Percentiles rank a stretch among this genome's conserved stretches.
These are phyloP conservation scores for Eulimnadia texana DNA, from an alignment of 1,140 invertebrate genomes.

Conservation along the genomic window DNA sequence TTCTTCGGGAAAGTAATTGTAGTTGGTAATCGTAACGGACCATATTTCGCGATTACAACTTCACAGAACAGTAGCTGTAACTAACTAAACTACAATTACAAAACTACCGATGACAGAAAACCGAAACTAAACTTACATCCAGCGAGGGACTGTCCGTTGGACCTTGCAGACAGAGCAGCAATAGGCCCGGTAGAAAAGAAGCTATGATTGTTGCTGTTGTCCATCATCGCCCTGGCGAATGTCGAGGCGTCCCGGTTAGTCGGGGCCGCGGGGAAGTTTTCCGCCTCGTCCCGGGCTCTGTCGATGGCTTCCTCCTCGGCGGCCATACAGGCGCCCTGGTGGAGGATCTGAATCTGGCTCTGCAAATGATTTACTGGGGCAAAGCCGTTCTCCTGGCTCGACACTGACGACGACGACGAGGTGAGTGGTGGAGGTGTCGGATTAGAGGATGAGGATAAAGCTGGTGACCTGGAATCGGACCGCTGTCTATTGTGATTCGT, in stretches of 20 bases:
- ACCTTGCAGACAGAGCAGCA: slow-evolving; percentile 9
- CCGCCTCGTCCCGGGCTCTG: slow-evolving; percentile 5
- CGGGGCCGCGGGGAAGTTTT: background rate
- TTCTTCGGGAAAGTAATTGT: too few species aligned
- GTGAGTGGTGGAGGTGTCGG: slow-evolving; percentile 17
- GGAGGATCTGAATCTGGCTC: slow-evolving; percentile 1
- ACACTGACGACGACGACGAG: slow-evolving; percentile 16
- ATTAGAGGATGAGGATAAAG: slow-evolving; percentile 13
- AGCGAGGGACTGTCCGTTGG: background rate
- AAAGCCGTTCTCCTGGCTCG: background rate
- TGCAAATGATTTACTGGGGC: background rate
- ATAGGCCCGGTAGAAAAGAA: slow-evolving; percentile 19
- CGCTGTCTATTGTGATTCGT: slow-evolving; percentile 5
- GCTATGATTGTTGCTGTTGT: slow-evolving; percentile 19
- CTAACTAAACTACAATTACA: too few species aligned
- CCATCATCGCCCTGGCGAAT: slow-evolving; percentile 1
- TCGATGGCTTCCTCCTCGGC: slow-evolving; percentile 8
- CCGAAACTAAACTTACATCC: slow-evolving; percentile 15
- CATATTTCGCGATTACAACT: too few species aligned
- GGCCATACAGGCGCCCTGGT: slow-evolving; percentile 8
- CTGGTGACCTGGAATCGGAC: slow-evolving; percentile 9
- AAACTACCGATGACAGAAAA: too few species aligned
- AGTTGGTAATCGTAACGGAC: too few species aligned
- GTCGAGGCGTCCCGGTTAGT: too few species aligned
- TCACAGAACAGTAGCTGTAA: too few species aligned